A percentile compares a stretch with the other conserved stretches of the same genome.
Evolutionary conservation across 2,888 invertebrate genomes (phyloP).

Genomic region (Aelia acuminata): DNA sequence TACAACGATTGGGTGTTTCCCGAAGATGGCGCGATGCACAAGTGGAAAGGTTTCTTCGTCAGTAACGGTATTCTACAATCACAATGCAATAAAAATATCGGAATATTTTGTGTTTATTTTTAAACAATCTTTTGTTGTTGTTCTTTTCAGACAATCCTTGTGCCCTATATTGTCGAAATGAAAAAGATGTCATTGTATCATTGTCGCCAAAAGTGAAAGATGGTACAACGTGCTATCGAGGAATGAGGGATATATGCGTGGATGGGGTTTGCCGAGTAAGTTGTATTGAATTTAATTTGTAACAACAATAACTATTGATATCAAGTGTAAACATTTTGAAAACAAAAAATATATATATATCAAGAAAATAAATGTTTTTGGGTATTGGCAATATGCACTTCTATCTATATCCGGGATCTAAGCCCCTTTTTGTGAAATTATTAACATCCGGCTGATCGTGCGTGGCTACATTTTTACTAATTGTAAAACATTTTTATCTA

Average conservation of each 20-base stretch:
- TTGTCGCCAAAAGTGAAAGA: constrained; percentile 83
- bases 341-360: too few species aligned
- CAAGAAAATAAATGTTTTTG: too few species aligned
- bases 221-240: constrained; percentile 88
- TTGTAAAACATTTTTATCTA: too few species aligned
- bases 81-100: neutral
- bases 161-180: constrained; percentile 85
- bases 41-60: constrained; percentile 50
- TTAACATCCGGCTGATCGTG: too few species aligned
- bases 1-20: constrained; percentile 68
- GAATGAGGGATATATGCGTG: constrained; percentile 88
- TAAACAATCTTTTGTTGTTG: neutral
- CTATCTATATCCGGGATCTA: too few species aligned
- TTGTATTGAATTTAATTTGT: too few species aligned
- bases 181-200: constrained; percentile 81
- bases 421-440: too few species aligned
- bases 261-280: constrained; percentile 80
- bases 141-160: constrained; percentile 79
- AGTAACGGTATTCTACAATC: neutral
- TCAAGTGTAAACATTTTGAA: too few species aligned
- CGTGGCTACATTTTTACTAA: too few species aligned
- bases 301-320: too few species aligned
- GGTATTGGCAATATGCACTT: too few species aligned
- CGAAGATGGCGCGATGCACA: constrained; percentile 45
- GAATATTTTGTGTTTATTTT: too few species aligned